phyloP scores from a whole-genome alignment of 1,140 invertebrate genomes.

The Hycleus phaleratus region DNA sequence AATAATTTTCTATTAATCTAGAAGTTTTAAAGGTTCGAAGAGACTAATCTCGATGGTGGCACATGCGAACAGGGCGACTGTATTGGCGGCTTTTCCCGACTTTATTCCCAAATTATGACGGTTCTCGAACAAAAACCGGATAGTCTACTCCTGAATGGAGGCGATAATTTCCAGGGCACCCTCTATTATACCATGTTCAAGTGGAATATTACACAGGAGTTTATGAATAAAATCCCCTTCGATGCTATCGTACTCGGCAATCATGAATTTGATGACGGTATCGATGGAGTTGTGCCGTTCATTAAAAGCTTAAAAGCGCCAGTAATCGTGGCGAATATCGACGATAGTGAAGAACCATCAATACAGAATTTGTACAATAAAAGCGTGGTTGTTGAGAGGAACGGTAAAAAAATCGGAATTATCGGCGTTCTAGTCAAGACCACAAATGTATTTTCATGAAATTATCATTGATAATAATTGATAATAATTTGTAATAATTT shows the following conservation, averaged over 20 bases:
- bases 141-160: conserved; percentile 68
- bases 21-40: conserved; percentile 52
- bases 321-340: conserved; percentile 67
- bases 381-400: conserved; percentile 47
- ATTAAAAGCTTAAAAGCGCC: conserved; percentile 52
- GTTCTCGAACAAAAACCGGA: conserved; percentile 48
- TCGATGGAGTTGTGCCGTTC: conserved; percentile 59
- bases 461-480: conserved; percentile 35
- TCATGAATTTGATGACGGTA: conserved; percentile 76
- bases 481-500: conserved; percentile 9
- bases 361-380: conserved; percentile 51
- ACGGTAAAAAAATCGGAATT: conserved; percentile 61
- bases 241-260: conserved; percentile 78
- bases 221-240: conserved; percentile 69
- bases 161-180: conserved; percentile 80
- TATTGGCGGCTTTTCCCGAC: conserved; percentile 65
- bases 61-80: conserved; percentile 51
- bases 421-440: conserved; percentile 67
- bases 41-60: conserved; percentile 53
- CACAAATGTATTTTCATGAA: conserved; percentile 47
- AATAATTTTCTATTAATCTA: background rate
- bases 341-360: conserved; percentile 55
- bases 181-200: conserved; percentile 72
- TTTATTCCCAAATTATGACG: conserved; percentile 50
- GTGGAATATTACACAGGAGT: conserved; percentile 64